Base-by-base conservation (phyloP, 2,888 invertebrate genomes). In the Andrena flavipes region DNA sequence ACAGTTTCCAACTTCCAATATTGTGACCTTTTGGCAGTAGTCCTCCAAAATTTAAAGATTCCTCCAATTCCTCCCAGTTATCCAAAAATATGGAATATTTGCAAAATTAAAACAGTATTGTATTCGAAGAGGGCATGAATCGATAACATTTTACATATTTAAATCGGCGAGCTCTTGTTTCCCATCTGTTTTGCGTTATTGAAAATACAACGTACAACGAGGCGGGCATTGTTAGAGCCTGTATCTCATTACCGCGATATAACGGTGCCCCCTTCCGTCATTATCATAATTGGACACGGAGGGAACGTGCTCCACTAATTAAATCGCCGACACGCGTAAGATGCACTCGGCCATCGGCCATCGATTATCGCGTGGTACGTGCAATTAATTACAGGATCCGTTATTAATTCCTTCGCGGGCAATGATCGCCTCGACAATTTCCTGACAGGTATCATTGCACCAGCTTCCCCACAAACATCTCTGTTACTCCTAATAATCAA, bases 361-460 rank as follows among this genome's bases (percentile, higher is more conserved):
- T 80, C 82, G 82, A 82, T 82, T 81, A 71, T 60, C 72, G 42
- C 63, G 51, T 29, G 33, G 51, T 68, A n/a, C 63, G 30, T 51
- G 72, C 72, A 76, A 82, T 82, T 82, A 82, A 81, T 82, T 64
- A 69, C 63, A 59, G 20, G 16, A 59, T 65, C 42, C 49, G 35
- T 81, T 82, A 75, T 75, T 71, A 82, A 80, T 80, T 75, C 82
- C 80, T 71, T 75, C 69, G 64, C 59, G 64, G 23, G 60, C 71
- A 59, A 76, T 60, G 48, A 68, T 63, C 68, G n/a, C 48, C 68
- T 16, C 48, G 26, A 63, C 16, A 20, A 54, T 8, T 42, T 26
- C 5, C 20, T 16, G 13, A 59, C 59, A 29, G 6, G 6, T 1
- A 26, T 59, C 29, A 59, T 4, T 29, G 2, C 29, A 16, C 0